phyloP scores from a whole-genome alignment of 2,113 vertebrate species.

The Eretmochelys imbricata region DNA sequence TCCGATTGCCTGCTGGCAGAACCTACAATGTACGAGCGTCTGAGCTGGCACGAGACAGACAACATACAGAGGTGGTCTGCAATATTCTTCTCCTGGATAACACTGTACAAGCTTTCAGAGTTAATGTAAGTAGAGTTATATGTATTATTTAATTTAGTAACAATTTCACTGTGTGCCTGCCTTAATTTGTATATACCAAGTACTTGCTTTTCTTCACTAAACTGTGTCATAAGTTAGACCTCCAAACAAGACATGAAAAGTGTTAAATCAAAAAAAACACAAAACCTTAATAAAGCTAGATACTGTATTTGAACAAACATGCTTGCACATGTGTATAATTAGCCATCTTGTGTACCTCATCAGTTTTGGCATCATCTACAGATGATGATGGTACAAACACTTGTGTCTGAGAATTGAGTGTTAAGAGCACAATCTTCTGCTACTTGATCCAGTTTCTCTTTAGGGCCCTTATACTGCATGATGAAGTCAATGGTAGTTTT shows the following conservation, averaged over 20 bases:
- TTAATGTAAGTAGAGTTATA: slow-evolving; percentile 88
- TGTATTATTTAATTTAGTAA: neutral
- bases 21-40: slow-evolving; percentile 99
- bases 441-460: neutral
- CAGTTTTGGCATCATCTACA: slow-evolving; percentile 4
- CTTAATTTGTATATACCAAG: accelerated
- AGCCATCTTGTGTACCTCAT: slow-evolving; percentile 11
- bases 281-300: neutral
- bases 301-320: neutral
- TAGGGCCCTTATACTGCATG: neutral
- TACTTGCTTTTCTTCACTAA: neutral
- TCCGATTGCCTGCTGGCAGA: slow-evolving; percentile 99
- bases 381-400: neutral
- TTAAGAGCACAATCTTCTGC: neutral
- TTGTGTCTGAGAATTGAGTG: neutral
- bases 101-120: slow-evolving; percentile 94
- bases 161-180: neutral
- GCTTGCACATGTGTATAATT: neutral
- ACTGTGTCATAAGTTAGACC: neutral
- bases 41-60: slow-evolving; percentile 98
- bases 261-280: neutral
- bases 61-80: slow-evolving; percentile 98
- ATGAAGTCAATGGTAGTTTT: neutral
- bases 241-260: neutral
- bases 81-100: slow-evolving; percentile 97